Percentiles rank a stretch among this genome's conserved stretches.
phyloP scores from a whole-genome alignment of 1,140 invertebrate genomes.

The Gonatopus flavifemur region DNA sequence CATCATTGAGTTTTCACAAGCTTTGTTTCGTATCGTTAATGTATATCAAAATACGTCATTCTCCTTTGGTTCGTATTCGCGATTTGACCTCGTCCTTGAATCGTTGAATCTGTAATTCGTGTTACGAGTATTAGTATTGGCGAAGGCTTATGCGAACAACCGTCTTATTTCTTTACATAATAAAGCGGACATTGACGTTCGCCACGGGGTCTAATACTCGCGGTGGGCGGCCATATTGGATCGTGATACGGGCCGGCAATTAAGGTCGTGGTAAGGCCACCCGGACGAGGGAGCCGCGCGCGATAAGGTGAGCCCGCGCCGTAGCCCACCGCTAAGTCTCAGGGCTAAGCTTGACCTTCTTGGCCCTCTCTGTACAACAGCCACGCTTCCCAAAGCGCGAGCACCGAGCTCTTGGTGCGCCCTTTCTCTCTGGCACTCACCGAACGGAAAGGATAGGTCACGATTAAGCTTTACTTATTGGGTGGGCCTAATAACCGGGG shows the following conservation, averaged over 20 bases:
- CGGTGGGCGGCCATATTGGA: conserved; percentile 57
- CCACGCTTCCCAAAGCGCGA: conserved; percentile 32
- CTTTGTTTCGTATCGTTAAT: too few relatives aligned
- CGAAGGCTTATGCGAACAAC: too few relatives aligned
- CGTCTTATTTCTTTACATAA: conserved; percentile 38
- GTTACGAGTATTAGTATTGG: too few relatives aligned
- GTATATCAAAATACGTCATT: too few relatives aligned
- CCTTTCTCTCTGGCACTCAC: neutral
- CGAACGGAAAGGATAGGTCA: conserved; percentile 44
- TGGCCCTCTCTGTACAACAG: conserved; percentile 38
- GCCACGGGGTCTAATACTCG: conserved; percentile 42
- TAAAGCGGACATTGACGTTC: conserved; percentile 35
- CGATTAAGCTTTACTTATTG: conserved; percentile 46
- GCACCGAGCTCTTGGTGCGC: neutral
- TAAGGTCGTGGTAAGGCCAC: conserved; percentile 59
- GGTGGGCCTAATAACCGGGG: conserved; percentile 49
- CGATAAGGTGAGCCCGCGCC: conserved; percentile 53
- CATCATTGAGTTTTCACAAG: too few relatives aligned
- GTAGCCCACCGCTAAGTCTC: conserved; percentile 32
- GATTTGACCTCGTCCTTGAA: too few relatives aligned
- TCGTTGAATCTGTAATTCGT: too few relatives aligned
- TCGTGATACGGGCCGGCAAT: conserved; percentile 57
- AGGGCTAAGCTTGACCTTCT: conserved; percentile 51
- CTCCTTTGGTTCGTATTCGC: too few relatives aligned
- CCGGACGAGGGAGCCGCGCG: conserved; percentile 49